Evolutionary conservation across 2,888 invertebrate species (phyloP), one percentile per base, ranked within the genome.

Genomic region (Ophion ventricosus): DNA sequence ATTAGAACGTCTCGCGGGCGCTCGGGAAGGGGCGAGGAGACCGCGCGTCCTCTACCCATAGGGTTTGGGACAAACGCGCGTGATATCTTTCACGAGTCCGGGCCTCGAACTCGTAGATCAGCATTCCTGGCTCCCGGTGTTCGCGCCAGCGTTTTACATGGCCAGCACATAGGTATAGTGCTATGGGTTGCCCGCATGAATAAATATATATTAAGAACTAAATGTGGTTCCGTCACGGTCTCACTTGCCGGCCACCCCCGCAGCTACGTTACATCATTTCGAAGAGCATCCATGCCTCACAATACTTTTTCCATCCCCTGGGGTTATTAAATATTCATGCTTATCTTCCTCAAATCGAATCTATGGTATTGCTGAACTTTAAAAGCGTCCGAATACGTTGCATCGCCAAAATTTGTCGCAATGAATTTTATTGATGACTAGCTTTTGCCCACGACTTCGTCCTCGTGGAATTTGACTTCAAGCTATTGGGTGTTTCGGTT

Each of bases 91-190:
- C 72, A 81, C 66, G 56, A 78, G 79, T 69, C 76, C 73, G 67
- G 82, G 81, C 85, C 88, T 87, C 82, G 88, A 88, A 88, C 89
- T 89, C 88, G 89, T 89, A 89, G 88, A 90, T 90, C 90, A 89
- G 87, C 90, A 90, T 91, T 90, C 90, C 87, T 88, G 88, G 84
- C 89, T 90, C 87, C 88, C 83, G 89, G 89, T 90, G 86, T 90
- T 90, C 85, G 73, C 86, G 72, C 63, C 74, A 57, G 66, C 26
- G 49, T 61, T 49, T 63, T 43, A 67, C 76, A 59, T n/a, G 25
- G 20, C n/a, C 49, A 40, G 40, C 40, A 40, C 49, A 49, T 49
- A 14, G 49, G 49, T 49, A 49, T 49, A 14, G 49, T 49, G 17
- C 49, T 17, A 49, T 49, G 17, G 20, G 59, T 59, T 40, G 10